Percentiles rank a stretch among this genome's conserved stretches.
Conservation (phyloP, 2,113 vertebrate genomes). For the Fukomys damarensis region DNA sequence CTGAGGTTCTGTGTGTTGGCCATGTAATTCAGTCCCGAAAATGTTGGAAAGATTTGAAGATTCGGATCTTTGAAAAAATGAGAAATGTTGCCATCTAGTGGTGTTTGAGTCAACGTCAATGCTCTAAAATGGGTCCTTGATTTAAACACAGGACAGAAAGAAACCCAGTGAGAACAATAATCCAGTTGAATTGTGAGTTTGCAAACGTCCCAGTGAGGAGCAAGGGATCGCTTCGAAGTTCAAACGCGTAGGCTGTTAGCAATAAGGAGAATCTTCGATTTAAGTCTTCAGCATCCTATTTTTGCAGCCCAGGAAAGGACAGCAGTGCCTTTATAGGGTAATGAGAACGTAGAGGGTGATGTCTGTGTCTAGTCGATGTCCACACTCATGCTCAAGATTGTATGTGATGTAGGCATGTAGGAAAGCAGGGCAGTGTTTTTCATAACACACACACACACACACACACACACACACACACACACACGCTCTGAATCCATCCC, state of each 20-base stretch:
- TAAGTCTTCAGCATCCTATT: not conserved
- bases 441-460: not conserved
- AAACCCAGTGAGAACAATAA: not conserved
- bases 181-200: not conserved
- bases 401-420: not conserved
- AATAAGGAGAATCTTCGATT: not conserved
- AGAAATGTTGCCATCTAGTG: constrained; percentile 68
- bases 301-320: not conserved
- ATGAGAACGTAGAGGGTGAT: rapidly evolving
- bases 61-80: not conserved
- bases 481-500: not conserved
- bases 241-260: not conserved
- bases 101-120: constrained; percentile 6
- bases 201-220: not conserved
- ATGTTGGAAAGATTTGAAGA: not conserved
- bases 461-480: not conserved
- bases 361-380: not conserved
- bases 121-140: not conserved
- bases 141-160: not conserved
- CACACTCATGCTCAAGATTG: not conserved
- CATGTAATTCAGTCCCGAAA: rapidly evolving
- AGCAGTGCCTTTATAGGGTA: not conserved
- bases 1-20: not conserved
- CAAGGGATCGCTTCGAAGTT: not conserved
- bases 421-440: not conserved